Evolutionary conservation across 2,888 invertebrate genomes (phyloP), one percentile per base, ranked within the genome.

Genomic region (Melanargia galathea): DNA sequence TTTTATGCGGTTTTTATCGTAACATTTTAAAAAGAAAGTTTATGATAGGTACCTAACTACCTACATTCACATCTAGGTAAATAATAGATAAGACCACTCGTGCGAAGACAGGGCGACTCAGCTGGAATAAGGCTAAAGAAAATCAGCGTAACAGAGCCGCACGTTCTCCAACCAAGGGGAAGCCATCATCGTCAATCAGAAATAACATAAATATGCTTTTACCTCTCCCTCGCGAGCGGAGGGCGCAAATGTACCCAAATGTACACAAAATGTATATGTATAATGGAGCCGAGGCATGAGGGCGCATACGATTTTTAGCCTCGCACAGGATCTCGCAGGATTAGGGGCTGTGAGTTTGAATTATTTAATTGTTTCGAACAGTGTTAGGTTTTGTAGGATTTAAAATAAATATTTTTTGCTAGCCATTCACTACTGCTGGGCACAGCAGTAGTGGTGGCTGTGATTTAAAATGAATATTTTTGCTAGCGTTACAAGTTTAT

Each of bases 171-270:
- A 79, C 77, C 79, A 78, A 79, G 84, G 86, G 84, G 81, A 80
- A 80, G 75, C 76, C 82, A 81, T 82, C 82, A 80, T 81, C 86
- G 85, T 86, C 84, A 86, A 84, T 89, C 88, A 84, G 85, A 80
- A 84, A 85, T 85, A 84, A 90, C 90, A 90, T 88, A 90, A 88
- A 88, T 89, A 90, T 89, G 89, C 90, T 90, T 87, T 77, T 74
- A 75, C 75, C 62, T 60, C 68, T 65, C 69, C 67, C 60, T 60
- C 62, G 58, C 43, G 63, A 61, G 67, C 63, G 54, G 57, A 64
- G 63, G 70, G 69, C 65, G 60, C 64, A 57, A 51, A 66, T 66
- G 67, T 68, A 71, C 68, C 67, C 65, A 67, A 71, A 68, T 64
- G 65, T 66, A 63, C n/a, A n/a, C n/a, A n/a, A n/a, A n/a, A n/a